A percentile compares a stretch with the other conserved stretches of the same genome.
These are phyloP conservation scores for Andrena marginata DNA, from an alignment of 2,888 invertebrate species.

Conservation along the genomic window DNA sequence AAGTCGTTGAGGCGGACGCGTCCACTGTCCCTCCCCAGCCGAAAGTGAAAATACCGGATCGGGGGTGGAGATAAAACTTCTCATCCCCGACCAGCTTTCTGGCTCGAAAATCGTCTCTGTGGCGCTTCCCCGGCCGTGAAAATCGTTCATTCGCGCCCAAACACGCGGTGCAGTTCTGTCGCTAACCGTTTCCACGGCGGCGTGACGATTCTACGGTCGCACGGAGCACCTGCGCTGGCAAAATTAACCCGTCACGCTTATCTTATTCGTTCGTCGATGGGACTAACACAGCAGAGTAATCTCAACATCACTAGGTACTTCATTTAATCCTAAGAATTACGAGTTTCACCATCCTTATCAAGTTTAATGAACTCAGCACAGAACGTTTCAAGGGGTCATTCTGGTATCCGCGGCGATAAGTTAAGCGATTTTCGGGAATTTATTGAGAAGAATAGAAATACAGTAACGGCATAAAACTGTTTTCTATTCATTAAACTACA, in stretches of 20 bases:
- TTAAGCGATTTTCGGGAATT: no score
- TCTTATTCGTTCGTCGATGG: no score
- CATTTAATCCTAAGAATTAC: no score
- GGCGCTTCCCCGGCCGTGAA: slow-evolving; percentile 11
- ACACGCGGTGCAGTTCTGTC: slow-evolving; percentile 22
- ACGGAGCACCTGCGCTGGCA: background rate
- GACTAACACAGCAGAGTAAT: no score
- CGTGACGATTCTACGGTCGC: background rate
- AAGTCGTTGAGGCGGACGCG: background rate
- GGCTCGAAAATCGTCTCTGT: slow-evolving; percentile 14
- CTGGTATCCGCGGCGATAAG: no score
- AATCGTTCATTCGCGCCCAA: slow-evolving; percentile 10
- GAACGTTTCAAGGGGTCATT: no score
- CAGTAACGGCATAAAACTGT: no score
- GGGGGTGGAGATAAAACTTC: slow-evolving; percentile 21
- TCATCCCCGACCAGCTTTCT: background rate
- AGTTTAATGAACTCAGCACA: no score
- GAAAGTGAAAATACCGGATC: slow-evolving; percentile 37
- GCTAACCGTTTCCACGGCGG: background rate
- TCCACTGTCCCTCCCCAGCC: background rate
- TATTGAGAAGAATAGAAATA: no score
- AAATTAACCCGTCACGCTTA: slow-evolving; percentile 15
- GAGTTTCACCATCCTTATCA: no score
- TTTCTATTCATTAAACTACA: no score
- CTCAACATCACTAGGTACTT: no score